Evolutionary conservation across 2,888 invertebrate species (phyloP).

Genomic region (Lepetodrilus schrolli): DNA sequence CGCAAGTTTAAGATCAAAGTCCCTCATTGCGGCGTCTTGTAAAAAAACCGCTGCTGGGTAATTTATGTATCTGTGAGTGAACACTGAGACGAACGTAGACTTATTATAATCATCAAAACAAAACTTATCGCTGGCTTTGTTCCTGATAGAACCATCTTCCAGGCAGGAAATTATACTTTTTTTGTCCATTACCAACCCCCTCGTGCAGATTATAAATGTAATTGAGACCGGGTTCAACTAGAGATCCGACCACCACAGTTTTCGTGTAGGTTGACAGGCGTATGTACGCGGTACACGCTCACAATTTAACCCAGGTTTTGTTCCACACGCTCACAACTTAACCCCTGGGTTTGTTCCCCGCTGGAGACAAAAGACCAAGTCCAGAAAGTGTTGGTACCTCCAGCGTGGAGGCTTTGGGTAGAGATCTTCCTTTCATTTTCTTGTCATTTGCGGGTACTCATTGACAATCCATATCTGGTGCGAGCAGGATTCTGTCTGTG

Average conservation of each 20-base stretch:
- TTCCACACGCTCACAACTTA: background rate
- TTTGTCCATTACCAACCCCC: constrained; percentile 22
- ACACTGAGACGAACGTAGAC: background rate
- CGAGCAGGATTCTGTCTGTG: constrained; percentile 6
- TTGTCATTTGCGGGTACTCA: constrained; percentile 14
- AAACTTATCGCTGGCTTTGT: constrained; percentile 21
- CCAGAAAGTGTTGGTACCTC: background rate
- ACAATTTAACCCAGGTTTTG: background rate
- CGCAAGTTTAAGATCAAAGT: constrained; percentile 12
- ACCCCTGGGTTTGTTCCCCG: background rate
- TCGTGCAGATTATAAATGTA: background rate
- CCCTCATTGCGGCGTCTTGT: background rate
- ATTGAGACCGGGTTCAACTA: background rate
- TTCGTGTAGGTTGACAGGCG: background rate
- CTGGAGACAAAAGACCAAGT: constrained; percentile 1
- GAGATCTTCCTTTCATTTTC: constrained; percentile 25
- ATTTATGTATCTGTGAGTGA: constrained; percentile 1
- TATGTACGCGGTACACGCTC: background rate
- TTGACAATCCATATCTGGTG: constrained; percentile 5
- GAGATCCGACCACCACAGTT: no score
- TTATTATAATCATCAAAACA: constrained; percentile 4
- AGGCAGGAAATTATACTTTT: constrained; percentile 18
- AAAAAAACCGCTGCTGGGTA: background rate
- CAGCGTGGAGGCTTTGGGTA: constrained; percentile 23
- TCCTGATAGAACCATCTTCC: background rate